Conservation (phyloP, 2,797 vertebrate genomes). For the Natrix natrix region DNA sequence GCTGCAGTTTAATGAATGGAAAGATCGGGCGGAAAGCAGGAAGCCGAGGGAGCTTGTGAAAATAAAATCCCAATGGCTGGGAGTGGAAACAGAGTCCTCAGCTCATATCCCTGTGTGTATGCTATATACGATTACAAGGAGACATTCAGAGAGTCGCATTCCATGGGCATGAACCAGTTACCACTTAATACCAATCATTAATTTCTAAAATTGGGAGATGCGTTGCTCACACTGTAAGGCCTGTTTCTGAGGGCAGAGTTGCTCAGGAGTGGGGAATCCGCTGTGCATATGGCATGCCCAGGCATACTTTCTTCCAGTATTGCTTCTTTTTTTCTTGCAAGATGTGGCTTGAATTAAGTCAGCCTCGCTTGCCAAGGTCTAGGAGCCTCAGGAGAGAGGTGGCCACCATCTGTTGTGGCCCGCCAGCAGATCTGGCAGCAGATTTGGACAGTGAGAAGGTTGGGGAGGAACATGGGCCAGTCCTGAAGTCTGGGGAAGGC, state of each 20-base stretch:
- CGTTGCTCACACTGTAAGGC: background rate
- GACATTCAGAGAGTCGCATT: constrained; percentile 17
- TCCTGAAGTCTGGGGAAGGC: no score
- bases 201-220: background rate
- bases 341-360: background rate
- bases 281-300: background rate
- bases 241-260: background rate
- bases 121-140: constrained; percentile 34
- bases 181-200: constrained; percentile 4
- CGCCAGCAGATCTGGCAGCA: no score
- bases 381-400: background rate
- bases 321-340: background rate
- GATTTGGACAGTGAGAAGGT: no score
- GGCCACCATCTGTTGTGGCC: background rate
- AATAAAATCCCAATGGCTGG: constrained; percentile 61
- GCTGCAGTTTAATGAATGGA: constrained; percentile 74
- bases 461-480: no score
- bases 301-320: background rate
- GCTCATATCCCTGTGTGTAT: constrained; percentile 6
- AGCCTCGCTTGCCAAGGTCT: background rate
- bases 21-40: constrained; percentile 65
- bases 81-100: constrained; percentile 40
- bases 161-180: background rate
- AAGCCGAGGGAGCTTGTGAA: constrained; percentile 62
- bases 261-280: background rate